phyloP scores from a whole-genome alignment of 2,113 vertebrate genomes.

The Antechinus flavipes region DNA sequence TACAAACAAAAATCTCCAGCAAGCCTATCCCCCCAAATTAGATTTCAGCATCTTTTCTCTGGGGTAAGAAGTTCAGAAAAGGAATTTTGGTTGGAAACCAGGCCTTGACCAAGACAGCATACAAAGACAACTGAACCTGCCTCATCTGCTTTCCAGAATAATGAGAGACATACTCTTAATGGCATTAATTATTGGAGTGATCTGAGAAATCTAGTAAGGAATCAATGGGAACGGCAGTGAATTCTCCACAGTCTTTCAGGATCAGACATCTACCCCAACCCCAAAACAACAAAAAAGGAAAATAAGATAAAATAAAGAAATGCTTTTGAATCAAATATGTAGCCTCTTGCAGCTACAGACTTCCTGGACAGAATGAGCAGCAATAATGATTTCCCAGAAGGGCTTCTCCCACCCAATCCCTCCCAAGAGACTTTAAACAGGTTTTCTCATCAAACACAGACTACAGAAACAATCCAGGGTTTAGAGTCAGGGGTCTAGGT shows the following conservation, averaged over 20 bases:
- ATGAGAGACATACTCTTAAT: slow-evolving; percentile 28
- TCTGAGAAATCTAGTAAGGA: slow-evolving; percentile 32
- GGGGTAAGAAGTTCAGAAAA: background rate
- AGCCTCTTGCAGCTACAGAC: background rate
- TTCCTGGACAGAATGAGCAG: background rate
- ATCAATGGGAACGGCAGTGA: slow-evolving; percentile 25
- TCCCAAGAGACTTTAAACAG: background rate
- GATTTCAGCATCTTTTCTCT: background rate
- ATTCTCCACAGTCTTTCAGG: background rate
- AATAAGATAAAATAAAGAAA: background rate
- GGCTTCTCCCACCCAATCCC: background rate
- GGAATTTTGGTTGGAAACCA: background rate
- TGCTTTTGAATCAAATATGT: background rate
- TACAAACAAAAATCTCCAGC: background rate
- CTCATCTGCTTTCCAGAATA: background rate
- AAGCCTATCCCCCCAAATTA: background rate
- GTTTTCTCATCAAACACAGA: background rate
- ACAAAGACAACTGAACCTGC: background rate
- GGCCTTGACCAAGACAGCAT: background rate
- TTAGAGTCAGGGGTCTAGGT: background rate
- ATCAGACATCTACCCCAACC: background rate
- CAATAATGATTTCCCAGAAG: background rate
- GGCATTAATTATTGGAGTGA: slow-evolving; percentile 43
- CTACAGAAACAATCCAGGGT: background rate
- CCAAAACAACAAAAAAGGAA: background rate